Conservation (phyloP, 2,888 invertebrate genomes). For the Microctonus brassicae region DNA sequence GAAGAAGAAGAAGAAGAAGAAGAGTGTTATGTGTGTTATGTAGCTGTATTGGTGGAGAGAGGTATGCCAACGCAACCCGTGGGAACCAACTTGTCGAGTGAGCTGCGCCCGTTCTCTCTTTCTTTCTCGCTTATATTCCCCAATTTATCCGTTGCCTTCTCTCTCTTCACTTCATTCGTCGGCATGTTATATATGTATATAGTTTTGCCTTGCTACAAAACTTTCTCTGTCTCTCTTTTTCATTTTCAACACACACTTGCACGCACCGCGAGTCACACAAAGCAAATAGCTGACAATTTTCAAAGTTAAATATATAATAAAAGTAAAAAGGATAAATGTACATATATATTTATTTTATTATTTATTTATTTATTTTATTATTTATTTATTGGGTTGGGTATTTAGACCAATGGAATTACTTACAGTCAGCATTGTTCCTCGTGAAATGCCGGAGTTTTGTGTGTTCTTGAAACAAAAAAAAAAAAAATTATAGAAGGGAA, state of each 20-base stretch:
- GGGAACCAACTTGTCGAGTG: constrained; percentile 64
- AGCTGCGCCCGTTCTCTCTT: constrained; percentile 39
- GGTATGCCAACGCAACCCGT: constrained; percentile 64
- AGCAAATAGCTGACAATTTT: constrained; percentile 21
- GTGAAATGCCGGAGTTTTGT: constrained; percentile 34
- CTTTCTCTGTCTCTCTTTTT: constrained; percentile 36
- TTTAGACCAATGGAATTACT: constrained; percentile 34
- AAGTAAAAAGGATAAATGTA: not conserved
- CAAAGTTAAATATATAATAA: constrained; percentile 2
- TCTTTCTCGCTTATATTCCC: constrained; percentile 37
- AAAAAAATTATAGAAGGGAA: not conserved
- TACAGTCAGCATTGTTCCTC: constrained; percentile 58
- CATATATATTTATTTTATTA: constrained; percentile 14
- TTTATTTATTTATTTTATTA: too few relatives aligned
- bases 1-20: constrained; percentile 49
- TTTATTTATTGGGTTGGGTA: too few relatives aligned
- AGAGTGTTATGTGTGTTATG: constrained; percentile 47
- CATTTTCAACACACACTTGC: constrained; percentile 37
- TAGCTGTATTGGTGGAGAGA: constrained; percentile 63
- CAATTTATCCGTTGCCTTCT: constrained; percentile 36
- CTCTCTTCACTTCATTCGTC: constrained; percentile 42
- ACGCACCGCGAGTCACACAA: constrained; percentile 32
- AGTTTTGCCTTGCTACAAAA: constrained; percentile 27
- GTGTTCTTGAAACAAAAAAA: not conserved
- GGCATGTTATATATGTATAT: constrained; percentile 7